Percentiles rank a stretch among this genome's conserved stretches.
These are phyloP conservation scores for Cancer borealis DNA, from an alignment of 2,888 invertebrate genomes.

Conservation along the genomic window DNA sequence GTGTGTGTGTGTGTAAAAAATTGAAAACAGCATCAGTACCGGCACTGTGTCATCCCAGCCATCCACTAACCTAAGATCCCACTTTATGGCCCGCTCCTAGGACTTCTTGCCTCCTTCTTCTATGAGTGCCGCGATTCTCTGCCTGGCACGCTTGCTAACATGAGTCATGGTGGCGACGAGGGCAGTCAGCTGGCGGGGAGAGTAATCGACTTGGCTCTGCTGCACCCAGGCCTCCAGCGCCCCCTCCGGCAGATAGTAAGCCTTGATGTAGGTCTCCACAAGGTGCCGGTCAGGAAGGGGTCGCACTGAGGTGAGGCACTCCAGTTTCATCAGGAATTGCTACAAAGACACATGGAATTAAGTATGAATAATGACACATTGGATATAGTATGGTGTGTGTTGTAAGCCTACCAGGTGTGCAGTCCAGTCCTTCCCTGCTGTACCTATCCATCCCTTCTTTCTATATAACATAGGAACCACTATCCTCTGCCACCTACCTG, in stretches of 20 bases:
- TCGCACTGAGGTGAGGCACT: slow-evolving; percentile 90
- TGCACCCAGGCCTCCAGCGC: slow-evolving; percentile 93
- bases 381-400: background rate
- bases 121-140: slow-evolving; percentile 80
- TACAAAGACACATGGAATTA: slow-evolving; percentile 41
- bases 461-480: too few relatives aligned
- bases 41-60: background rate
- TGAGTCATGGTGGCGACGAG: slow-evolving; percentile 92
- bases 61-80: background rate
- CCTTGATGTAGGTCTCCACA: slow-evolving; percentile 97
- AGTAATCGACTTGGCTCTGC: slow-evolving; percentile 89
- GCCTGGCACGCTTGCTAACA: slow-evolving; percentile 91
- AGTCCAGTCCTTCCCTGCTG: background rate
- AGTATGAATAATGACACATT: background rate
- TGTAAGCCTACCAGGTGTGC: background rate
- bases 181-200: slow-evolving; percentile 90
- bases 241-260: slow-evolving; percentile 94
- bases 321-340: slow-evolving; percentile 93
- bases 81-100: background rate
- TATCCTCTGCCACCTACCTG: too few relatives aligned
- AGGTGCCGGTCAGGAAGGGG: slow-evolving; percentile 93
- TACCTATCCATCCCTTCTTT: background rate
- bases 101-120: slow-evolving; percentile 65
- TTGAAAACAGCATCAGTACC: background rate
- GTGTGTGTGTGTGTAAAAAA: background rate